A percentile compares a stretch with the other conserved stretches of the same genome.
These are phyloP conservation scores for Megalops cyprinoides DNA, from an alignment of 2,797 vertebrate species.

Conservation along the genomic window DNA sequence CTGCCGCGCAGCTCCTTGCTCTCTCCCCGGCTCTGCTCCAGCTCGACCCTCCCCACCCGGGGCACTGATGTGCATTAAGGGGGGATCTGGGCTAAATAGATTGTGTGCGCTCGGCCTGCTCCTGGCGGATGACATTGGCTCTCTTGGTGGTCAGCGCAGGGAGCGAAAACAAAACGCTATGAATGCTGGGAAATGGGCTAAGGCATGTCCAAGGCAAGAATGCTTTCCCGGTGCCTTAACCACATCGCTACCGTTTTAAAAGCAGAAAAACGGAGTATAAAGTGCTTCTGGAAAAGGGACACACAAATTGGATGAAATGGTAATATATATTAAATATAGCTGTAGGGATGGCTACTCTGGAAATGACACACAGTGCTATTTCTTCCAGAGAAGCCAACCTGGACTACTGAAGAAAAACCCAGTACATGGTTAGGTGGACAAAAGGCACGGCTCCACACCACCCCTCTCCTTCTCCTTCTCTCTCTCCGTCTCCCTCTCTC, in stretches of 20 bases:
- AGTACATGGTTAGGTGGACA: not conserved
- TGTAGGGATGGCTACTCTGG: not conserved
- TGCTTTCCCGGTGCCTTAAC: slow-evolving; percentile 20
- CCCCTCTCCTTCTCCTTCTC: not conserved
- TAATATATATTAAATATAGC: slow-evolving; percentile 18
- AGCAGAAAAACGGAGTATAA: slow-evolving; percentile 25
- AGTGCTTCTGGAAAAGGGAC: not conserved
- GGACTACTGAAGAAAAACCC: not conserved
- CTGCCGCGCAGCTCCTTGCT: slow-evolving; percentile 4
- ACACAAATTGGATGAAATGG: slow-evolving; percentile 7
- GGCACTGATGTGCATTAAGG: slow-evolving; percentile 49
- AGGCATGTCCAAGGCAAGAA: slow-evolving; percentile 33
- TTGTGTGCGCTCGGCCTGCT: slow-evolving; percentile 66
- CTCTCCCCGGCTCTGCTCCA: too few relatives aligned
- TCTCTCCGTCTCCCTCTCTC: slow-evolving; percentile 9
- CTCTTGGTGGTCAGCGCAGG: slow-evolving; percentile 14
- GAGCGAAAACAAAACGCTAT: slow-evolving; percentile 49
- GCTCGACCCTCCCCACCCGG: slow-evolving; percentile 13
- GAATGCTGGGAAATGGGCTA: slow-evolving; percentile 52
- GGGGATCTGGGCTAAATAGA: slow-evolving; percentile 63
- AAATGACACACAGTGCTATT: not conserved
- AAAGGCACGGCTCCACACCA: not conserved
- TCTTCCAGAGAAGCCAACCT: not conserved
- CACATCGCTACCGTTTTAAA: slow-evolving; percentile 50
- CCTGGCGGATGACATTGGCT: slow-evolving; percentile 58